A percentile compares a stretch with the other conserved stretches of the same genome.
Conservation (phyloP, 2,888 invertebrate genomes). For the Polyploca ridens region DNA sequence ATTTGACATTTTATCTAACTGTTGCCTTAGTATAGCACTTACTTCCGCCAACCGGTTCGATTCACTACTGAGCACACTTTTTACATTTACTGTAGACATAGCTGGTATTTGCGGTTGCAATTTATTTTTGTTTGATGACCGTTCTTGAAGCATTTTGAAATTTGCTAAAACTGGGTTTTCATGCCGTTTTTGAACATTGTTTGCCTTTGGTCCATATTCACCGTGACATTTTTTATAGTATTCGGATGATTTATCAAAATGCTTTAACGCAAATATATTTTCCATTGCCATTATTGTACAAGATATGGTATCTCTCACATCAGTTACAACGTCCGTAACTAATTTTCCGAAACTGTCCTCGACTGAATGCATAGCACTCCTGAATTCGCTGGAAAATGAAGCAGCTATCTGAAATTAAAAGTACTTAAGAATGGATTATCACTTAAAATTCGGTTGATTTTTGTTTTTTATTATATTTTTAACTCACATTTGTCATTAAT, state of each 20-base stretch:
- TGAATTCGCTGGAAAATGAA: constrained; percentile 59
- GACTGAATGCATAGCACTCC: constrained; percentile 55
- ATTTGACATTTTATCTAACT: constrained; percentile 56
- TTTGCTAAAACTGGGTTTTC: neutral
- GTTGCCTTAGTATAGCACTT: constrained; percentile 49
- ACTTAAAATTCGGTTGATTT: neutral
- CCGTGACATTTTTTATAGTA: constrained; percentile 9
- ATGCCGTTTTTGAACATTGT: neutral
- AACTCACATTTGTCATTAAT: constrained; percentile 50
- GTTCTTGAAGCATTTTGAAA: neutral
- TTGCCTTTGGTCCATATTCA: neutral
- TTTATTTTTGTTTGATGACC: too few species aligned
- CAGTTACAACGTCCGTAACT: constrained; percentile 62
- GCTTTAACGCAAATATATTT: constrained; percentile 47
- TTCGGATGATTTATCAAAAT: constrained; percentile 32
- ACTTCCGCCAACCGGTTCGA: constrained; percentile 53
- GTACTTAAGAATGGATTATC: constrained; percentile 4
- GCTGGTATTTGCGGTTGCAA: neutral
- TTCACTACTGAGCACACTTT: constrained; percentile 48
- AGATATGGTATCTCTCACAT: constrained; percentile 66
- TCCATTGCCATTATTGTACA: constrained; percentile 70
- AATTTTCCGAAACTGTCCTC: constrained; percentile 63
- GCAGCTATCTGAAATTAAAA: constrained; percentile 61
- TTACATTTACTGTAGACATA: constrained; percentile 32
- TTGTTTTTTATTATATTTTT: constrained; percentile 3